Base-by-base conservation (phyloP, 2,888 invertebrate species). In the Mythimna pallens region DNA sequence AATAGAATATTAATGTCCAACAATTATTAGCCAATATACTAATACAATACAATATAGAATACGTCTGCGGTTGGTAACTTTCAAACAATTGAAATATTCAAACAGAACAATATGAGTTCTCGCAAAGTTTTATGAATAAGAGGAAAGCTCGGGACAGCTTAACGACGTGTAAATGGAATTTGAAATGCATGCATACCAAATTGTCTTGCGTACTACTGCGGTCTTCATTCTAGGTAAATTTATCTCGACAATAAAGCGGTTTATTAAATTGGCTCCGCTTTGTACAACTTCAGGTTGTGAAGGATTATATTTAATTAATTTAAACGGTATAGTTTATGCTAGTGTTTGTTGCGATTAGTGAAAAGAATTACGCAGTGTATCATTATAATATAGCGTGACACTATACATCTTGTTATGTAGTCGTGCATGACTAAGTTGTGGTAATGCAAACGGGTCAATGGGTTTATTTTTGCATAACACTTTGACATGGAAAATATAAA, bases 81-180 rank as follows among this genome's bases (percentile, higher is more conserved):
- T 70, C 22, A 80, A 88, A 83, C 58, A 58, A 82, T 69, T 72
- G 66, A 58, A 83, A 72, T 71, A 71, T 71, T 71, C 50, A 75
- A 82, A 82, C 76, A 62, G 57, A 73, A 76, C 63, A 68, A 70
- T 76, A 74, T 54, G 69, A 75, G 66, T 59, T 81, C 61, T 66
- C 70, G 43, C 57, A 72, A 78, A 76, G 73, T 84, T 85, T 74
- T 70, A 69, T 73, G 70, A 75, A 76, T 71, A 82, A 68, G 10
- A 57, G 75, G 70, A 68, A 75, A 66, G 63, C 73, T 65, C 59
- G n/a, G 50, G 36, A 43, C 47, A 68, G 55, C 57, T 69, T 72
- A 70, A 65, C 47, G 70, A 70, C 47, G 58, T 73, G 66, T 73
- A 43, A 73, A 69, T 69, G 70, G 34, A 74, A 70, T 78, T 65